Base-by-base conservation (phyloP, 1,140 invertebrate species). In the Carposina sasakii region DNA sequence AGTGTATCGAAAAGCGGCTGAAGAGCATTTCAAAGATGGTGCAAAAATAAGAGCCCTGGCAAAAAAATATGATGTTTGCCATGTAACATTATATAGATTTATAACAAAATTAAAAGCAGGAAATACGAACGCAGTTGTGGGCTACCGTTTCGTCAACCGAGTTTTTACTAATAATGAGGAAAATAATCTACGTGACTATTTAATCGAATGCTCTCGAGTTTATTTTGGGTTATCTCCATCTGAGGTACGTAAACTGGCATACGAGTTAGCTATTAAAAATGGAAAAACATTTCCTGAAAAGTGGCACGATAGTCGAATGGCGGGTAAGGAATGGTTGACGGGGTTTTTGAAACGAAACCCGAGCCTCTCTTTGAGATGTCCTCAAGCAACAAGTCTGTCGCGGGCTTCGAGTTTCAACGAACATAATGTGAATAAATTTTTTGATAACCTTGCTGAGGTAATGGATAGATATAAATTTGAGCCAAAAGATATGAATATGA, bases 271-370 rank as follows among this genome's bases (percentile, higher is more conserved):
- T 59, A 22, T 13, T 49, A 43, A 60, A 55, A 55, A 47, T 36
- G 37, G 33, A 24, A 56, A 51, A 42, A 30, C 34, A 51, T 51
- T 56, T 36, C 54, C 48, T 51, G 13, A 48, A 22, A 36, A n/a
- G 31, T 58, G 56, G 51, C 30, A 44, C 47, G 26, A 30, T 33
- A 60, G 56, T 50, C 47, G 56, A 20, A 54, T 55, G 49, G 51
- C 57, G 33, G 48, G 52, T 34, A 53, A 54, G 45, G 52, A 57
- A 52, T 78, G 82, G 81, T 63, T 81, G 48, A 49, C 17, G 28
- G 58, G 52, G 17, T 81, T 79, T 59, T 49, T 76, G 39, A 68
- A 73, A 60, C 36, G 76, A 16, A 62, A 85, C 54, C 56, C 48
- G 9, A 34, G 50, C 15, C 46, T 86, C 22, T 66, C 67, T 34